These are phyloP conservation scores for Cataglyphis livida DNA, from an alignment of 2,888 invertebrate species.

Conservation along the genomic window DNA sequence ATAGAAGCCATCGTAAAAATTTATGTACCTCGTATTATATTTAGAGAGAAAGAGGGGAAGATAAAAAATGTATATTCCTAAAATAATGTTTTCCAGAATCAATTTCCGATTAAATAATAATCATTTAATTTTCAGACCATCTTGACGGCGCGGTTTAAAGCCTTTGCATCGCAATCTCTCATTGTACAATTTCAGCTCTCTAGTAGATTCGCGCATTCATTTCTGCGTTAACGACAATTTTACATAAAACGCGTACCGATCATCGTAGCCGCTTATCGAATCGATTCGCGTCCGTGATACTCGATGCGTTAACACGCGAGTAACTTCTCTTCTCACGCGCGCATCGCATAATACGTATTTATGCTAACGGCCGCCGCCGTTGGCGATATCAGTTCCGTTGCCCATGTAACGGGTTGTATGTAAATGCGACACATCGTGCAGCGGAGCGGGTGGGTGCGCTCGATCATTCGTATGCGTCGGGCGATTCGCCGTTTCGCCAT, in stretches of 20 bases:
- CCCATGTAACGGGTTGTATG: slow-evolving; percentile 13
- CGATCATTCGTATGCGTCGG: slow-evolving; percentile 58
- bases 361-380: slow-evolving; percentile 46
- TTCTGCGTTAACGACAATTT: slow-evolving; percentile 21
- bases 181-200: background rate
- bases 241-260: slow-evolving; percentile 31
- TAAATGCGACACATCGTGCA: slow-evolving; percentile 28
- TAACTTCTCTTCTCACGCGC: slow-evolving; percentile 46
- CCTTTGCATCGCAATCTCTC: background rate
- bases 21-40: background rate
- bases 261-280: slow-evolving; percentile 56
- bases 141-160: background rate
- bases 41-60: background rate
- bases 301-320: slow-evolving; percentile 58
- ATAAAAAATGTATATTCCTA: no score
- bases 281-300: slow-evolving; percentile 60
- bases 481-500: slow-evolving; percentile 22
- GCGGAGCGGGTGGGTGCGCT: slow-evolving; percentile 21
- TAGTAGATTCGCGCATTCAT: background rate
- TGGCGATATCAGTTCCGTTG: slow-evolving; percentile 11
- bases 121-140: background rate
- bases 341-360: slow-evolving; percentile 63
- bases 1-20: background rate
- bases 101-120: background rate
- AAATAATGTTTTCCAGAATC: background rate